Base-by-base conservation (phyloP, 35 echinoderm and acorn worm species). In the Ophioderma brevispina region DNA sequence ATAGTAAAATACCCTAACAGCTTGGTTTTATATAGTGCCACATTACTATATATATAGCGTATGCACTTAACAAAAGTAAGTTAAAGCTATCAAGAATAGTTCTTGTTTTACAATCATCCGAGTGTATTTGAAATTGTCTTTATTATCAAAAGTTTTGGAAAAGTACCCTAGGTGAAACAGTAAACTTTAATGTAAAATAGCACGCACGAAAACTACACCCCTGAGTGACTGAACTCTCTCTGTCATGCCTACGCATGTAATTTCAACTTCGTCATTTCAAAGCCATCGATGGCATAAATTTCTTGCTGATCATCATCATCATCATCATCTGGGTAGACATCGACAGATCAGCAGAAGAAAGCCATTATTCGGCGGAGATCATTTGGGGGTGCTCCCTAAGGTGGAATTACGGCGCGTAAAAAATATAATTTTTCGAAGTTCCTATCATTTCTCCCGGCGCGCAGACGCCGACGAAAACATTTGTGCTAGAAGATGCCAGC, bases 351-450 rank as follows among this genome's bases (percentile, higher is more conserved):
- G 23, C 59, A 70, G 59, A 70, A 25, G 59, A 70, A 70, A 70
- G 59, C n/a, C 59, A 70, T 70, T 70, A 70, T 70, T 18, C 59
- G 59, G 59, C 59, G n/a, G 23, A 70, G 59, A 70, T 70, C 59
- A 70, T 70, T 70, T 70, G 59, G n/a, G 59, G 59, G 17, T 25
- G 28, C 15, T 70, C 59, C 59, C 59, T 13, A 70, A 70, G 59
- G 59, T 70, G n/a, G 59, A 13, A 70, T 70, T 70, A 70, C 59
- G 23, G 59, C 59, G 28, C 10, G 59, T 70, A 13, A 70, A 25
- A 70, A 70, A 70, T 70, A 70, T 18, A 70, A 25, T 30, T 18
- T 25, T 70, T 25, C n/a, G 2, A 13, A 30, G 15, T 70, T 6
- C 6, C 5, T 70, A 13, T 70, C 59, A 25, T 70, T 30, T 70